Evolutionary conservation across 2,113 vertebrate genomes (phyloP).

Genomic region (Pao palembangensis): DNA sequence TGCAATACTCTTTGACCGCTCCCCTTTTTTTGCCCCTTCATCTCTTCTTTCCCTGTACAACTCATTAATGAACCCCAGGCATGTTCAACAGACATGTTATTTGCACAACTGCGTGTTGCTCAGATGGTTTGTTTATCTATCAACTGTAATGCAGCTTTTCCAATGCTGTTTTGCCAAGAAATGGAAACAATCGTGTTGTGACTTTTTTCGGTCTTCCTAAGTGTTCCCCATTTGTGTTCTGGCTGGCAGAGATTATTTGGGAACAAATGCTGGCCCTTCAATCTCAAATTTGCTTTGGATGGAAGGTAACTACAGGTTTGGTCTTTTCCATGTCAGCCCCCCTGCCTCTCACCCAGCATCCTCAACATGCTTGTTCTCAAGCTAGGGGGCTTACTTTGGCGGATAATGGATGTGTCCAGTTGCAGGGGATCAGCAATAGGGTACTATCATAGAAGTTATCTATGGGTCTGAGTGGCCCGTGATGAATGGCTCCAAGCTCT

Average conservation of each 20-base stretch:
- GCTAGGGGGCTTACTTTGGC: conserved; percentile 47
- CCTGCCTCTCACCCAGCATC: conserved; percentile 32
- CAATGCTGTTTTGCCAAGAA: conserved; percentile 57
- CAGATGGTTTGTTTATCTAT: conserved; percentile 58
- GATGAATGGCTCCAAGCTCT: conserved; percentile 75
- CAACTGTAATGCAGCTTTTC: conserved; percentile 67
- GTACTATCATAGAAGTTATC: conserved; percentile 74
- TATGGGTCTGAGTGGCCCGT: conserved; percentile 70
- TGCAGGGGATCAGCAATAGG: conserved; percentile 63
- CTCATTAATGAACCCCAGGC: conserved; percentile 65
- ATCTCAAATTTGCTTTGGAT: conserved; percentile 12
- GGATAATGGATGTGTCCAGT: conserved; percentile 73
- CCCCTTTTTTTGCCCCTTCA: conserved; percentile 7
- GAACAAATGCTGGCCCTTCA: conserved; percentile 14
- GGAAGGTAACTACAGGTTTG: conserved; percentile 39
- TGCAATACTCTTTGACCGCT: conserved; percentile 34
- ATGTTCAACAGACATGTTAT: conserved; percentile 19
- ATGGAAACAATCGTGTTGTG: conserved; percentile 57
- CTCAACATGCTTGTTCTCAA: conserved; percentile 29
- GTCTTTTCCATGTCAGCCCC: conserved; percentile 39
- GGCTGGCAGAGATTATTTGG: no score
- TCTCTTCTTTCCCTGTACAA: conserved; percentile 45
- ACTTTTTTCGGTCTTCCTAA: conserved; percentile 17
- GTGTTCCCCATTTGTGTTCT: no score
- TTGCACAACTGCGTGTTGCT: conserved; percentile 60